Base-by-base conservation (phyloP, 2,888 invertebrate genomes). In the Caenorhabditis uteleia region DNA sequence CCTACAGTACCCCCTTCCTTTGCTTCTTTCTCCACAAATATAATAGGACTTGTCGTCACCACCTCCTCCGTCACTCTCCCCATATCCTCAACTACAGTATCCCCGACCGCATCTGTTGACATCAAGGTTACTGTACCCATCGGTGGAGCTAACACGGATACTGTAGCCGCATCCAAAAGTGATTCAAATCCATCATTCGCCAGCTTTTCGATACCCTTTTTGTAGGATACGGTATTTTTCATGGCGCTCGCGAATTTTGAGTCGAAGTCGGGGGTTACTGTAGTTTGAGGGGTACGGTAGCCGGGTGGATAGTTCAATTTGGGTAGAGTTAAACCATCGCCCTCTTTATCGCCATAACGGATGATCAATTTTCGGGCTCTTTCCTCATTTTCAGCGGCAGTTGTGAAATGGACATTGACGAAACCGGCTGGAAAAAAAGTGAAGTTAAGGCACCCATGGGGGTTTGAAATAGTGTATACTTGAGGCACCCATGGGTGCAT, bases 171-270 rank as follows among this genome's bases (percentile, higher is more conserved):
- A 33, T 68, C 68, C 31, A 71, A 34, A 20, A 71, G 40, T 7
- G 68, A 68, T 21, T 66, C 64, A 10, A 71, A 39, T 29, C 62
- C 68, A 38, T 62, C 55, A 42, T 71, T 68, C 14, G 57, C 61
- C 25, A 34, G 31, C 16, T 46, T 39, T 21, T 51, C 55, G 20
- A 69, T 40, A 36, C 50, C 33, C 25, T 71, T 59, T 46, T 67
- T 71, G 14, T 60, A 49, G 21, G 48, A 48, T 14, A 70, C 58
- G 4, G 69, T 68, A 38, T 68, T 68, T 31, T 33, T 68, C 49
- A 72, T 43, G 14, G 74, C 74, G 33, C 68, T 48, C 12, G 62
- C 51, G 44, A 67, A 75, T 31, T 58, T 58, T 16, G 50, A 20
- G 34, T 65, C 64, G 23, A 65, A 65, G 8, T 65, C 58, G 1